Conservation (phyloP, 2,888 invertebrate genomes). For the Callosobruchus maculatus region DNA sequence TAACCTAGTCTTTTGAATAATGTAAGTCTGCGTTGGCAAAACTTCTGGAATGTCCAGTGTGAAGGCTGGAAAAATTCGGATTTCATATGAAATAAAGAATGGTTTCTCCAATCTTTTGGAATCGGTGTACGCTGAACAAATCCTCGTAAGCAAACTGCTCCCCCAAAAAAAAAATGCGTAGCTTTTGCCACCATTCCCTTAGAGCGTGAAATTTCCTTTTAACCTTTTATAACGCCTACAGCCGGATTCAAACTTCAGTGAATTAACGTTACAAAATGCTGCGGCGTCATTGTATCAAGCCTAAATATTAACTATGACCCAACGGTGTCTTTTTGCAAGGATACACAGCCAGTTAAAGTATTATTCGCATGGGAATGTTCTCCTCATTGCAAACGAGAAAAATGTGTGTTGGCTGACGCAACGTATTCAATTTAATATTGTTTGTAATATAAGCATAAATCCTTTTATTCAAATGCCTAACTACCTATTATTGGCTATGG, state of each 20-base stretch:
- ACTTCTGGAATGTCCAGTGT: too few species aligned
- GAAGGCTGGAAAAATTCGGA: too few species aligned
- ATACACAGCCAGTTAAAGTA: neutral
- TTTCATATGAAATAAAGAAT: too few species aligned
- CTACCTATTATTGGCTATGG: neutral
- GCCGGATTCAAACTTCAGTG: neutral
- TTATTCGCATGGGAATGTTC: neutral
- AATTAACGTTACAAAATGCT: neutral
- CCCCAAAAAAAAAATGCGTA: neutral
- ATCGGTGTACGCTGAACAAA: too few species aligned
- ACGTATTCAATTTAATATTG: neutral
- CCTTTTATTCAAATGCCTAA: conserved; percentile 1
- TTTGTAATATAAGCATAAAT: neutral
- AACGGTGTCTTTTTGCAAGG: neutral
- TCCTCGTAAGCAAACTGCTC: too few species aligned
- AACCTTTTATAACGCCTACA: neutral
- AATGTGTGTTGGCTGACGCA: neutral
- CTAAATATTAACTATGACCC: neutral
- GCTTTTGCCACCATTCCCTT: neutral
- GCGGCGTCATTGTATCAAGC: neutral
- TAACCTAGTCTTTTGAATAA: too few species aligned
- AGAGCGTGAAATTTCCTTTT: neutral
- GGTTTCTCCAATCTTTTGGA: too few species aligned
- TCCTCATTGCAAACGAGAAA: neutral
- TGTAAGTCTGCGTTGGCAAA: too few species aligned